A percentile compares a stretch with the other conserved stretches of the same genome.
These are phyloP conservation scores for Mirounga angustirostris DNA, from an alignment of 2,113 vertebrate genomes.

Conservation along the genomic window DNA sequence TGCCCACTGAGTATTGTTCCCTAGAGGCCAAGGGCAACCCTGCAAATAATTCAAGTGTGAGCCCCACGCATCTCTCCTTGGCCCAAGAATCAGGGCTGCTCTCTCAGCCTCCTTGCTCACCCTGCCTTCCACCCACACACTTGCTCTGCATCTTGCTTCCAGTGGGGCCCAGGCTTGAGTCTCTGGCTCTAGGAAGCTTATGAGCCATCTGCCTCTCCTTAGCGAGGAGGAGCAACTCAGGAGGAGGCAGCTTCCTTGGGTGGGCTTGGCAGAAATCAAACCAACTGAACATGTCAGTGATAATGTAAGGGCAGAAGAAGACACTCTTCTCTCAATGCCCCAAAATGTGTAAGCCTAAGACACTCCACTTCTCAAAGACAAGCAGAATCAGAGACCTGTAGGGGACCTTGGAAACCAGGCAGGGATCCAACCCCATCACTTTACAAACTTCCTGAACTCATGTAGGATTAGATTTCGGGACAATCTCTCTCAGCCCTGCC, in stretches of 20 bases:
- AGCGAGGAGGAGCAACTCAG: neutral
- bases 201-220: neutral
- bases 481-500: neutral
- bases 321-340: neutral
- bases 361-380: neutral
- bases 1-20: neutral
- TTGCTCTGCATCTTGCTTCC: neutral
- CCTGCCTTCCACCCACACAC: neutral
- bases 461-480: neutral
- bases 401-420: neutral
- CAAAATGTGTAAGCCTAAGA: neutral
- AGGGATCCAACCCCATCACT: neutral
- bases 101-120: neutral
- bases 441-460: neutral
- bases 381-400: neutral
- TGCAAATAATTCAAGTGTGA: neutral
- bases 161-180: neutral
- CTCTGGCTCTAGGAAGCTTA: neutral
- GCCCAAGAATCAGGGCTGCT: neutral
- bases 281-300: slow-evolving; percentile 56
- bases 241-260: neutral
- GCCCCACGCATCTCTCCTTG: neutral
- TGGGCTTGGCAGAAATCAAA: neutral
- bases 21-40: neutral
- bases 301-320: neutral